Percentiles rank a stretch among this genome's conserved stretches.
phyloP scores from a whole-genome alignment of 2,113 vertebrate species.

The Cryptomyrus ogoouensis region DNA sequence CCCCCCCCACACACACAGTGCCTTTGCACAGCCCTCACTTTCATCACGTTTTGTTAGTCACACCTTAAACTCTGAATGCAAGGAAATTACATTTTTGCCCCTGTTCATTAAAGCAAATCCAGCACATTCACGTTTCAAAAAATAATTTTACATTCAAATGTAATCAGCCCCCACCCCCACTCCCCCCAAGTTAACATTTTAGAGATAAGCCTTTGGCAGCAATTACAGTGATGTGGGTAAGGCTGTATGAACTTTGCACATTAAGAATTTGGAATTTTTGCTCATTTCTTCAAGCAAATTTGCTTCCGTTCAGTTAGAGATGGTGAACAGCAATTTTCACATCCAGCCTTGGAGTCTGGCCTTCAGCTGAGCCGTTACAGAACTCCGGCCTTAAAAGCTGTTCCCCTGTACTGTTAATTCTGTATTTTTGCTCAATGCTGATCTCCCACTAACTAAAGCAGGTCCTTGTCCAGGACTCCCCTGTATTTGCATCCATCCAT shows the following conservation, averaged over 20 bases:
- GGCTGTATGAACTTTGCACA: background rate
- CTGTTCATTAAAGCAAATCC: constrained; percentile 2
- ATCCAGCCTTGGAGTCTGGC: background rate
- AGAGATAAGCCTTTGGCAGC: background rate
- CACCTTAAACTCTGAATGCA: background rate
- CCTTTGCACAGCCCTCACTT: background rate
- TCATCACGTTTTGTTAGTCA: background rate
- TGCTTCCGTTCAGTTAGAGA: background rate
- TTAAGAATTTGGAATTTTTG: background rate
- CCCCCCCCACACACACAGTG: background rate
- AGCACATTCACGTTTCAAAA: background rate
- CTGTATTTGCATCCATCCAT: background rate
- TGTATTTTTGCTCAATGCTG: background rate
- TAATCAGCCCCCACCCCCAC: background rate
- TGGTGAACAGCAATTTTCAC: background rate
- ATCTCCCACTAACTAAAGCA: background rate
- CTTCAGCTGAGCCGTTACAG: background rate
- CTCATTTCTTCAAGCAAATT: background rate
- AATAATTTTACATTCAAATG: constrained; percentile 1
- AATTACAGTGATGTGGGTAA: background rate
- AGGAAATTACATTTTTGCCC: background rate
- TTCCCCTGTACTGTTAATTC: background rate
- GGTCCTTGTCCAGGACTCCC: background rate
- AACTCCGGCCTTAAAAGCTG: background rate
- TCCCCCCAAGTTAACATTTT: background rate